Conservation (phyloP, 35 echinoderm and acorn worm species). For the Heliocidaris tuberculata region DNA sequence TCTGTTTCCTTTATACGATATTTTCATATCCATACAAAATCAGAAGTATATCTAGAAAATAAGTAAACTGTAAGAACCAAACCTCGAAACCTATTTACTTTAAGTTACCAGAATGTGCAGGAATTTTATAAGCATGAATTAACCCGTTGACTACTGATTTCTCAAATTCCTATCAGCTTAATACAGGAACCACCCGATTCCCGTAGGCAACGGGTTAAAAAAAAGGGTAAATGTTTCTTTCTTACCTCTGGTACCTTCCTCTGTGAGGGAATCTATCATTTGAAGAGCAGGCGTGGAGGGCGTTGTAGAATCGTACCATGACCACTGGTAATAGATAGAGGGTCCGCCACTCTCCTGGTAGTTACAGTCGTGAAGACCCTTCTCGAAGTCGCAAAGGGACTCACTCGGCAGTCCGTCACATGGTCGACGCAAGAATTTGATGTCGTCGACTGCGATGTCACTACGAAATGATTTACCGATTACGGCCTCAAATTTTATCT, state of each 20-base stretch:
- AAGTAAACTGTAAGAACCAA: not conserved
- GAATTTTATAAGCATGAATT: too few relatives aligned
- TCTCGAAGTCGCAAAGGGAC: slow-evolving; percentile 52
- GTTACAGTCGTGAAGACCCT: slow-evolving; percentile 27
- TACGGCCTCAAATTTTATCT: slow-evolving; percentile 79
- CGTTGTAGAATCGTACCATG: slow-evolving; percentile 29
- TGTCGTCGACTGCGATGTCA: slow-evolving; percentile 95
- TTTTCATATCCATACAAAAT: not conserved
- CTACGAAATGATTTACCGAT: slow-evolving; percentile 58
- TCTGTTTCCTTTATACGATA: too few relatives aligned
- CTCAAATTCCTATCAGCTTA: too few relatives aligned
- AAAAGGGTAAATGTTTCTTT: not conserved
- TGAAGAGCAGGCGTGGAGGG: too few relatives aligned
- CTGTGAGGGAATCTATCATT: not conserved
- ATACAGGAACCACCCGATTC: too few relatives aligned
- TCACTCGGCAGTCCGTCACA: slow-evolving; percentile 59
- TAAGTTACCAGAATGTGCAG: too few relatives aligned
- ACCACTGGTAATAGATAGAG: slow-evolving; percentile 20
- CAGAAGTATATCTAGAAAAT: not conserved
- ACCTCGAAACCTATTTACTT: too few relatives aligned
- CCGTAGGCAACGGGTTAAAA: too few relatives aligned
- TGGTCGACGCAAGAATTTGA: slow-evolving; percentile 59
- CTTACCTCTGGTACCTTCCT: not conserved
- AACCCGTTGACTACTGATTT: too few relatives aligned
- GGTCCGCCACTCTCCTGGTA: slow-evolving; percentile 29